Evolutionary conservation across 2,888 invertebrate genomes (phyloP), one percentile per base, ranked within the genome.

Genomic region (Drosophila flavopinicola): DNA sequence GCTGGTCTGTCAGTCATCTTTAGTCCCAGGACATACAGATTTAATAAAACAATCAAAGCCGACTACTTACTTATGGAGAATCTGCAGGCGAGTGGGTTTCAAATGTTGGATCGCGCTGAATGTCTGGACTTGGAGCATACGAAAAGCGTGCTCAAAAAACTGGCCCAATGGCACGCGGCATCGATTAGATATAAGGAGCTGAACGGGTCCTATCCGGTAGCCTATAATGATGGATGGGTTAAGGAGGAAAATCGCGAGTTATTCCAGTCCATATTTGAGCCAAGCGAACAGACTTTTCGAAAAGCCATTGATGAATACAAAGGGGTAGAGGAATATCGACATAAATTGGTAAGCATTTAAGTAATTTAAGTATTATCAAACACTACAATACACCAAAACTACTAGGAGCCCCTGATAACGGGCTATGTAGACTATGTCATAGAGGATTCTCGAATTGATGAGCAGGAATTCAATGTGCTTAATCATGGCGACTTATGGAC

Each of bases 111-210:
- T 61, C 84, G 88, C 7, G 56, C 76, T 1, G 59, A 68, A 7
- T 88, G 89, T 4, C 61, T 90, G 6, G 86, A 90, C 27, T 53
- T 85, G 74, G 64, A 67, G 0, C 89, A 90, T 25, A 78, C 76
- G 11, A 72, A 87, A 38, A 39, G 72, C 1, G 77, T 71, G 0
- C 68, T 90, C 1, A 68, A 76, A 11, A 90, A 90, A 39, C 24
- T 90, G 25, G 89, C 89, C 0, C 69, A 90, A 49, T 89, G 88
- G 63, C 90, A 90, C 78, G 90, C 90, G 0, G 88, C 87, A 1
- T 89, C 89, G 0, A 78, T 85, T 3, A 79, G 73, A 25, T 54
- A 78, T 4, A 75, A 72, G 27, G 84, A 79, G 56, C 45, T 52
- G 1, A 63, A 71, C 27, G 88, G 85, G 1, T 41, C 59, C 3